Evolutionary conservation across 2,888 invertebrate species (phyloP), one percentile per base, ranked within the genome.

Genomic region (Cheilosia grossa): DNA sequence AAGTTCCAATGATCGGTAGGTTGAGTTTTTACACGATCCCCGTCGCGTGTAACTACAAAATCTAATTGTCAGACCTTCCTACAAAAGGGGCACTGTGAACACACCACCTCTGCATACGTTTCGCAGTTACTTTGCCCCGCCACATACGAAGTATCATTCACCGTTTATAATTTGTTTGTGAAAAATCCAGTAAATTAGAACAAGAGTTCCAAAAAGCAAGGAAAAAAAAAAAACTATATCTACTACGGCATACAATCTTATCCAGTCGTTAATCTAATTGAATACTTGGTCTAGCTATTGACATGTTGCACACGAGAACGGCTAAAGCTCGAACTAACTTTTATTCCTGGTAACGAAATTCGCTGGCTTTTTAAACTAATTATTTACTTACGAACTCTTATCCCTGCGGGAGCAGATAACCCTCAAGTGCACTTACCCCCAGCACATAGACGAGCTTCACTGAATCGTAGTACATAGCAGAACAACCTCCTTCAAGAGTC

Each of bases 281-380:
- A 37, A 63, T 64, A 64, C 37, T 64, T 64, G 21, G 54, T 37
- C 63, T 9, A 42, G 9, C 27, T 24, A 33, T 56, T 7, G 5
- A 2, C 7, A 2, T 2, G 5, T 5, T 2, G 2, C n/a, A 44
- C 44, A 44, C 17, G 13, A 37, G 13, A 13, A 37, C 13, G 13
- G 13, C 37, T 37, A 4, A 37, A 4, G 4, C 37, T 37, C 13
- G 37, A 37, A 37, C 37, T 37, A 4, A 13, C 4, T 37, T 37
- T 30, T 73, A 73, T 54, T 10, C 33, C 30, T 53, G 33, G 9
- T 63, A 33, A 61, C 63, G 21, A 54, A 54, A 47, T 73, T 54
- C 21, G 7, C n/a, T 53, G 53, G 61, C 53, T 51, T 66, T 66
- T 66, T 53, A 66, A 66, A 53, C 40, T 49, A 66, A 53, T 66